Percentiles rank a stretch among this genome's conserved stretches.
These are phyloP conservation scores for Vidua chalybeata DNA, from an alignment of 2,113 vertebrate genomes.

Conservation along the genomic window DNA sequence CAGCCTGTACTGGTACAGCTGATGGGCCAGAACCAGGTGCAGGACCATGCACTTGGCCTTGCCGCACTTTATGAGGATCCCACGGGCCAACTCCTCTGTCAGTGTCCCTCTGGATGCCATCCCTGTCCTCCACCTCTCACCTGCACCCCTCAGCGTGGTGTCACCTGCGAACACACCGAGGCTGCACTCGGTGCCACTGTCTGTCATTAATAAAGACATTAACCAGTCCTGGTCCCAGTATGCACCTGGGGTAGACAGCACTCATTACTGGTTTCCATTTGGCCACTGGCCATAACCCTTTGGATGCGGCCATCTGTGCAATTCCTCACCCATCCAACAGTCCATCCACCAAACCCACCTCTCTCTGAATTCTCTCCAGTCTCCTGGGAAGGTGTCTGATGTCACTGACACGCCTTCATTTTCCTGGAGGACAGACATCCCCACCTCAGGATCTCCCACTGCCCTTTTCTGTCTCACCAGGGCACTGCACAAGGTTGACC, in stretches of 20 bases:
- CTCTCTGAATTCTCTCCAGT: neutral
- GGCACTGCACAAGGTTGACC: neutral
- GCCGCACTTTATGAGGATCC: neutral
- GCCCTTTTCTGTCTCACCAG: neutral
- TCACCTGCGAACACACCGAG: neutral
- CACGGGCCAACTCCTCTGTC: neutral
- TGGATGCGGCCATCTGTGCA: neutral
- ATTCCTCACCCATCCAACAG: neutral
- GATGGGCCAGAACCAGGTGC: neutral
- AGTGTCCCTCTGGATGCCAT: neutral
- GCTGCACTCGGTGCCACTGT: neutral
- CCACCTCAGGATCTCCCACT: neutral
- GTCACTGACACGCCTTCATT: neutral
- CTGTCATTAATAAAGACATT: neutral
- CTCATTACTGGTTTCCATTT: neutral
- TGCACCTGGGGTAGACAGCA: rapidly evolving
- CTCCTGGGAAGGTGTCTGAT: neutral
- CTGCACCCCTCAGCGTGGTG: neutral
- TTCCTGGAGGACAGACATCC: neutral
- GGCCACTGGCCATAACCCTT: neutral
- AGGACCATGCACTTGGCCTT: neutral
- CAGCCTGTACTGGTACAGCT: neutral
- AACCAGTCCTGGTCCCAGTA: neutral
- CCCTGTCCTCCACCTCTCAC: neutral
- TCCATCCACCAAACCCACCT: neutral